phyloP scores from a whole-genome alignment of 2,888 invertebrate genomes.

The Latrodectus elegans region DNA sequence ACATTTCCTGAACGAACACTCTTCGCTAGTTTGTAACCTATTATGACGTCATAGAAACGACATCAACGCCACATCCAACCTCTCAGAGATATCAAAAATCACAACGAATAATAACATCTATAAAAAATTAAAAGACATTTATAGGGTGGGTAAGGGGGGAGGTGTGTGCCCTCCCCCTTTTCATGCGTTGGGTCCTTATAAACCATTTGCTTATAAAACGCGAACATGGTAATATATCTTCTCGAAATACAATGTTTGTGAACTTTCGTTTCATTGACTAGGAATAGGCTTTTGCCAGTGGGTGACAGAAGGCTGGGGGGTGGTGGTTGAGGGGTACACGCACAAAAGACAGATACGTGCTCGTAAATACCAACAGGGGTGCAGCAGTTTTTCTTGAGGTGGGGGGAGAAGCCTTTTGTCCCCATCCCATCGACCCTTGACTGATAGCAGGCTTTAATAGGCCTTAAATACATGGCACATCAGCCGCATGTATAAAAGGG shows the following conservation, averaged over 20 bases:
- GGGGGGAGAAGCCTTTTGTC: conserved; percentile 27
- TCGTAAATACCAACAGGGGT: conserved; percentile 67
- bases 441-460: conserved; percentile 70
- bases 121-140: too few relatives aligned
- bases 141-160: conserved; percentile 2
- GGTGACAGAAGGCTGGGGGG: conserved; percentile 48
- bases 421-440: conserved; percentile 61
- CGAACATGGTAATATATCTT: conserved; percentile 67
- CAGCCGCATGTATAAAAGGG: conserved; percentile 67
- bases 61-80: conserved; percentile 49
- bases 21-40: conserved; percentile 66
- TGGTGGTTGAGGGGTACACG: not conserved
- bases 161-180: conserved; percentile 5
- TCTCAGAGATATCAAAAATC: conserved; percentile 54
- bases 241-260: conserved; percentile 64
- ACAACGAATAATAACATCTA: conserved; percentile 40
- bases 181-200: conserved; percentile 41
- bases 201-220: conserved; percentile 52
- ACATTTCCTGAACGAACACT: conserved; percentile 51
- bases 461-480: conserved; percentile 69
- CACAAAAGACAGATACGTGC: conserved; percentile 41
- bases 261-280: conserved; percentile 68
- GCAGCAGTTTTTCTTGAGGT: conserved; percentile 8
- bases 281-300: conserved; percentile 22
- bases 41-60: conserved; percentile 67